These are phyloP conservation scores for Drosophila grimshawi DNA, from an alignment of 1,140 invertebrate species.

Conservation along the genomic window DNA sequence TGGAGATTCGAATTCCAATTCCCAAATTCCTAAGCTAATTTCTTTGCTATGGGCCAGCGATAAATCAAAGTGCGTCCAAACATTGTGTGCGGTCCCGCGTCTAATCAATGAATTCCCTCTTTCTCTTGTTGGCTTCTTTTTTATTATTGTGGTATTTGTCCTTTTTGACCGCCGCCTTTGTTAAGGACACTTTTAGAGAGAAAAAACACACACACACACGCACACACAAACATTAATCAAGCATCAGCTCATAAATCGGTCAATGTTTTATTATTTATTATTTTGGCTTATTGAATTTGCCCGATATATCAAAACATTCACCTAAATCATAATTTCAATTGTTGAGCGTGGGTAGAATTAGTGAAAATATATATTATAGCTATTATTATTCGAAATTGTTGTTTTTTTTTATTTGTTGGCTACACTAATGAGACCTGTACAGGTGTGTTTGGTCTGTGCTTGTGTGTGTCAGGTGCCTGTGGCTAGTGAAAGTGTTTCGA, in stretches of 20 bases:
- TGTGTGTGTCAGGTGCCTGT: constrained; percentile 14
- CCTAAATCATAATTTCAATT: constrained; percentile 75
- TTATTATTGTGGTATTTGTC: constrained; percentile 29
- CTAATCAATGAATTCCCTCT: constrained; percentile 66
- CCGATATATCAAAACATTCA: constrained; percentile 64
- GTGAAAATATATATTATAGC: constrained; percentile 11
- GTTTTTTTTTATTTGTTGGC: not conserved
- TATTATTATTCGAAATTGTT: constrained; percentile 34
- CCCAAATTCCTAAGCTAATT: constrained; percentile 69
- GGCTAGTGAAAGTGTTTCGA: constrained; percentile 15
- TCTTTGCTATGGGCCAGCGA: constrained; percentile 41
- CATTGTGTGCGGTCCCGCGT: constrained; percentile 61
- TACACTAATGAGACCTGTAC: constrained; percentile 18
- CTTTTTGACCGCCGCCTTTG: constrained; percentile 32
- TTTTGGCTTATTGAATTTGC: constrained; percentile 53
- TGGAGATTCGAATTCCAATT: constrained; percentile 12
- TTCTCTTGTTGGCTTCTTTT: constrained; percentile 11
- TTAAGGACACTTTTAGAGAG: constrained; percentile 30
- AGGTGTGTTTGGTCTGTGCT: not conserved
- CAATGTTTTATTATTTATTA: constrained; percentile 55
- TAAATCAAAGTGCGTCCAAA: constrained; percentile 69
- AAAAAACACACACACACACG: not conserved
- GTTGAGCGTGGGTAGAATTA: constrained; percentile 46
- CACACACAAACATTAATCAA: constrained; percentile 58
- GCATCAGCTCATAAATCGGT: constrained; percentile 46